phyloP scores from a whole-genome alignment of 2,888 invertebrate species.

The Andrena dorsata region DNA sequence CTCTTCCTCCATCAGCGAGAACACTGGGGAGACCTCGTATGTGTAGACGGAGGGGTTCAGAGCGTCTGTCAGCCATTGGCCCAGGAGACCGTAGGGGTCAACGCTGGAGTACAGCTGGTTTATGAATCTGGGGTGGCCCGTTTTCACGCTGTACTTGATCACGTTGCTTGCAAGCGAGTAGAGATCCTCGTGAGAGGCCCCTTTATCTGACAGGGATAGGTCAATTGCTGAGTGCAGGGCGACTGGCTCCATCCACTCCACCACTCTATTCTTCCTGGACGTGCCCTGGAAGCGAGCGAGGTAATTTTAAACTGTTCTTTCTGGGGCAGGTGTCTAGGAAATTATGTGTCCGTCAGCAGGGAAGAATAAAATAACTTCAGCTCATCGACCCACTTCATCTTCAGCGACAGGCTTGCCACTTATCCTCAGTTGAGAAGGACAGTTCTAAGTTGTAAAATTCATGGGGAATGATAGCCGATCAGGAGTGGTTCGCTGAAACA shows the following conservation, averaged over 20 bases:
- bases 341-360: too few species aligned
- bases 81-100: constrained; percentile 93
- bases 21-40: constrained; percentile 95
- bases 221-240: constrained; percentile 89
- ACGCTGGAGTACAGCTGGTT: constrained; percentile 95
- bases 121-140: constrained; percentile 95
- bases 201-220: constrained; percentile 87
- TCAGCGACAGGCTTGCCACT: too few species aligned
- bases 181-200: constrained; percentile 89
- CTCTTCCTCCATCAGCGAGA: constrained; percentile 94
- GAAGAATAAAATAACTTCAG: too few species aligned
- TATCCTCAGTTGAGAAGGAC: neutral
- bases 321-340: too few species aligned
- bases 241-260: constrained; percentile 93
- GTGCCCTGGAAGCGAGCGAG: constrained; percentile 85
- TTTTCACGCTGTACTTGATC: constrained; percentile 94
- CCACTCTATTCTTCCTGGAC: constrained; percentile 90
- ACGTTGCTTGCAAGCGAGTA: constrained; percentile 89
- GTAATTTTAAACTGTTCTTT: neutral
- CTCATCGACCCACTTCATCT: too few species aligned
- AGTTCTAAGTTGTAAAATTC: neutral
- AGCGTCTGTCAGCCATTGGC: constrained; percentile 94
- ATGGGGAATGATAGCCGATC: neutral
- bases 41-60: constrained; percentile 95
- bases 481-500: neutral